These are phyloP conservation scores for Sericinus montela DNA, from an alignment of 2,888 invertebrate genomes.

Conservation along the genomic window DNA sequence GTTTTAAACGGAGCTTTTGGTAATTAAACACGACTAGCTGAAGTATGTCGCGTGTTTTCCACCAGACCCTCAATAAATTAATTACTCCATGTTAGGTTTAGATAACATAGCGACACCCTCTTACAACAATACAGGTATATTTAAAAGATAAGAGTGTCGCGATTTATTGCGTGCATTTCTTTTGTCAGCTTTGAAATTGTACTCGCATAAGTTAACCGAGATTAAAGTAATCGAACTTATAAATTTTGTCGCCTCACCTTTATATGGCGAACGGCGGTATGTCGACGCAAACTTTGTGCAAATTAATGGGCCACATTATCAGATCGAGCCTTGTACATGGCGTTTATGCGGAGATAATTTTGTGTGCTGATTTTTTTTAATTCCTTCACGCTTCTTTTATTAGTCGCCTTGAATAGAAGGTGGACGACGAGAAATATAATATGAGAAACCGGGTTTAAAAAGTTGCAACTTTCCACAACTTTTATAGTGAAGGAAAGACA, in stretches of 20 bases:
- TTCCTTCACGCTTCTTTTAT: conserved; percentile 51
- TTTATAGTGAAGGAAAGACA: conserved; percentile 26
- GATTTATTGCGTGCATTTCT: conserved; percentile 79
- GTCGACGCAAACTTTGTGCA: conserved; percentile 78
- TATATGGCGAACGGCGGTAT: conserved; percentile 69
- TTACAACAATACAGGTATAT: conserved; percentile 72
- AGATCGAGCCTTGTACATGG: conserved; percentile 75
- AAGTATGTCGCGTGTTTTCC: conserved; percentile 18
- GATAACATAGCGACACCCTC: conserved; percentile 57
- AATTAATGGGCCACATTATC: conserved; percentile 78
- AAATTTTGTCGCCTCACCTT: conserved; percentile 79
- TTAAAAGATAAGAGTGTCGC: conserved; percentile 64
- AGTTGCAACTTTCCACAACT: conserved; percentile 20
- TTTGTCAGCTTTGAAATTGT: conserved; percentile 80
- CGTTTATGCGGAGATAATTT: conserved; percentile 79
- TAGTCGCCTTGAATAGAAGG: conserved; percentile 25
- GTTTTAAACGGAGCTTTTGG: background rate
- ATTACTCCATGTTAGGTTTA: conserved; percentile 69
- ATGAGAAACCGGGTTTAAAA: conserved; percentile 10
- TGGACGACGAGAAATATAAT: conserved; percentile 30
- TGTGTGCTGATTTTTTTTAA: conserved; percentile 63
- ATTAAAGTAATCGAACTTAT: conserved; percentile 80
- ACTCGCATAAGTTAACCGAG: conserved; percentile 79
- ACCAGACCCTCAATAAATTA: conserved; percentile 71
- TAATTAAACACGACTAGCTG: background rate